Conservation (phyloP, 2,113 vertebrate genomes). For the Bubo blakistoni region DNA sequence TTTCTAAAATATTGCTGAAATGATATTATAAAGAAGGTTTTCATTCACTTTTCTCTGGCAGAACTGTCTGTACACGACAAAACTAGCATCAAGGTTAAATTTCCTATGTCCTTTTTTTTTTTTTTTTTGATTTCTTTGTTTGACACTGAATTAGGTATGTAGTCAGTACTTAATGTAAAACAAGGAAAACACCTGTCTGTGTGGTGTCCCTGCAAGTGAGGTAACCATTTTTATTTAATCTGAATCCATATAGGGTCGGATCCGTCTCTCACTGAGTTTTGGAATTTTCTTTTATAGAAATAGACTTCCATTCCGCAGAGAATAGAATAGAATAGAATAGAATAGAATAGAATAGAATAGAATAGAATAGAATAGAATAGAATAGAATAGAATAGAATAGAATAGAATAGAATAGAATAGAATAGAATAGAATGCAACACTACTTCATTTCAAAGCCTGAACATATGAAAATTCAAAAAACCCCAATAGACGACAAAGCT, state of each 20-base stretch:
- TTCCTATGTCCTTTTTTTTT: neutral
- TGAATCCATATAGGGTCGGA: neutral
- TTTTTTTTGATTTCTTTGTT: neutral
- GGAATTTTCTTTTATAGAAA: neutral
- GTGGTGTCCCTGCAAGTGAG: neutral
- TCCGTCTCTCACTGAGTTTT: neutral
- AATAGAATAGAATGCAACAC: neutral
- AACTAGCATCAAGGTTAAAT: neutral
- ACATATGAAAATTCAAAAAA: neutral
- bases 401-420: neutral
- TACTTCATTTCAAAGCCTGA: neutral
- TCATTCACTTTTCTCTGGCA: neutral
- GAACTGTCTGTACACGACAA: neutral
- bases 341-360: neutral
- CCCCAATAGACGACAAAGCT: neutral
- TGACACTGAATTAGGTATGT: rapidly evolving
- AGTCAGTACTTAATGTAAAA: neutral
- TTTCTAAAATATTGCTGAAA: neutral
- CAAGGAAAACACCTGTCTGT: neutral
- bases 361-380: too few species aligned
- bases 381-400: neutral
- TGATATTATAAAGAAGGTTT: neutral
- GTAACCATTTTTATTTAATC: neutral
- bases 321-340: too few species aligned
- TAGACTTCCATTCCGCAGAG: neutral